These are phyloP conservation scores for Parauchenoglanis ngamensis DNA, from an alignment of 2,797 vertebrate genomes.

Conservation along the genomic window DNA sequence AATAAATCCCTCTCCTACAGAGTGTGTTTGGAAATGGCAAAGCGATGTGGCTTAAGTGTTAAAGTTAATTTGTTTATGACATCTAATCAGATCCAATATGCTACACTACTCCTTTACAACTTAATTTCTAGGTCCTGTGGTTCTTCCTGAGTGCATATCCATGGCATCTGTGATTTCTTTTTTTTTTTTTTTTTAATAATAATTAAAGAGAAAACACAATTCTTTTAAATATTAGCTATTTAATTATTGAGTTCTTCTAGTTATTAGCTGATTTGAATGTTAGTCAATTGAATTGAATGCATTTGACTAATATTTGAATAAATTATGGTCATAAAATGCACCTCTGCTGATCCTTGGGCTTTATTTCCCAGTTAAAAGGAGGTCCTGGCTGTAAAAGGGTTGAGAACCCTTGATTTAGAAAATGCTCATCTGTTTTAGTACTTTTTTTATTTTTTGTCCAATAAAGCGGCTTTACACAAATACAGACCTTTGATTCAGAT, in stretches of 20 bases:
- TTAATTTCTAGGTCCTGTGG: neutral
- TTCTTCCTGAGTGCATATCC: neutral
- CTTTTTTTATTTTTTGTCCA: neutral
- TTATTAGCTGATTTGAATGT: neutral
- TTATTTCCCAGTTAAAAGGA: neutral
- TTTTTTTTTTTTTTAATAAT: neutral
- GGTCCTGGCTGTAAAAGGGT: neutral
- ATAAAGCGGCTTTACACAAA: neutral
- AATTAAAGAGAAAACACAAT: neutral
- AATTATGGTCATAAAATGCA: neutral
- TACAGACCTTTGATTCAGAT: neutral
- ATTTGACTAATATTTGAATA: neutral
- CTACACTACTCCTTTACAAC: neutral
- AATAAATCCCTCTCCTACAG: neutral
- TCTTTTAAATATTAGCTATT: too few species aligned
- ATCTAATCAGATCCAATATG: too few species aligned
- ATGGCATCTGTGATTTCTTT: neutral
- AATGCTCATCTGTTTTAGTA: neutral
- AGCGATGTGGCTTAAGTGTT: neutral
- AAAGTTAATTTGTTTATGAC: neutral
- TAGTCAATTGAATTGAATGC: neutral
- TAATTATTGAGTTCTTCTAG: neutral
- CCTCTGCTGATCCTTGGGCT: neutral
- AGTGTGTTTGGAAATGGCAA: neutral
- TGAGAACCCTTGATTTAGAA: neutral